Base-by-base conservation (phyloP, 2,888 invertebrate species). In the Protodeltote pygarga region DNA sequence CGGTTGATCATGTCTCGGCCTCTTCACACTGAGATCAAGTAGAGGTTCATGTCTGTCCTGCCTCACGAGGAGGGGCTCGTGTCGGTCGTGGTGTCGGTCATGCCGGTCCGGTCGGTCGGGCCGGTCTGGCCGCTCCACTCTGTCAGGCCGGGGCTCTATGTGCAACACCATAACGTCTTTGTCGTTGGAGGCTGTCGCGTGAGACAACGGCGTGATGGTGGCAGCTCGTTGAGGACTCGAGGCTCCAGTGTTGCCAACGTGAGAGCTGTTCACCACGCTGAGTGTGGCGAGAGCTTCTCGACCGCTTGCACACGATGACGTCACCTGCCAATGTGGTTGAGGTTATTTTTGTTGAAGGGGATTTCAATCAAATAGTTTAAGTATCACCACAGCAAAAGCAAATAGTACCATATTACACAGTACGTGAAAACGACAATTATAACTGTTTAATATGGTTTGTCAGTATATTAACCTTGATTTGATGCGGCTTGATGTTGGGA, bases 101-200 rank as follows among this genome's bases (percentile, higher is more conserved):
- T 10, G 33, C 8, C 21, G 53, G 24, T 53, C 58, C 15, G 53
- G 68, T 0, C 60, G 63, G 95, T 81, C 1, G 10, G 42, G 87
- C 75, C 97, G 96, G 0, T 96, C 87, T 52, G 93, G 93, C 2
- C 94, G 94, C 73, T 94, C 94, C 0, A 93, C 91, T 19, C 78
- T 89, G 83, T 65, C 73, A 14, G 79, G 3, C 28, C 94, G 92
- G n/a, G 92, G 91, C 65, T 93, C 88, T 0, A 93, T 86, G 62
- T 92, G 93, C 41, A 92, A 74, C 38, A 95, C 93, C 45, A 95
- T 94, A 31, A 95, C 85, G 57, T 95, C 95, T 65, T 95, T 95
- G 61, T 93, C 93, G 27, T 91, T 85, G 40, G 61, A 25, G 10
- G 47, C 27, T 4, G 54, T 8, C 5, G 95, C 94, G 31, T 95